Evolutionary conservation across 2,113 vertebrate species (phyloP).

Genomic region (Panurus biarmicus): DNA sequence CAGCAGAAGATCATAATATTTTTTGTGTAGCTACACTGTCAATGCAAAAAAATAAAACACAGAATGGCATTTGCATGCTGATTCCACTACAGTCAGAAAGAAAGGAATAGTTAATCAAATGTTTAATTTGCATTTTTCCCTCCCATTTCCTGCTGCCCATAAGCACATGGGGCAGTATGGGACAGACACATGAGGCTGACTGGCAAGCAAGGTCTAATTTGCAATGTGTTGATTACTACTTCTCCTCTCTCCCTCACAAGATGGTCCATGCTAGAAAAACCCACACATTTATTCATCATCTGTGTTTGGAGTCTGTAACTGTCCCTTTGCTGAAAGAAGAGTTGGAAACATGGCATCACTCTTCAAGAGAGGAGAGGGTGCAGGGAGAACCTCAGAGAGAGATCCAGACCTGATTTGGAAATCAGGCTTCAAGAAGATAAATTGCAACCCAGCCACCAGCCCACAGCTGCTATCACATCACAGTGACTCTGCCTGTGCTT

Average conservation of each 20-base stretch:
- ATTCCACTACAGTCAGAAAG: background rate
- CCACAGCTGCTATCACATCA: background rate
- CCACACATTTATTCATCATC: background rate
- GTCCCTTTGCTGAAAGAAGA: background rate
- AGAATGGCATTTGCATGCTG: background rate
- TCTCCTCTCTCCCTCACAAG: background rate
- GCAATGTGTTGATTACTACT: background rate
- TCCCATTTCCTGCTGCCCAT: background rate
- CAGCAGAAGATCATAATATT: constrained; percentile 45
- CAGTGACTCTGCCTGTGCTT: background rate
- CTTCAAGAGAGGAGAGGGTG: background rate
- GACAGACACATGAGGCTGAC: background rate
- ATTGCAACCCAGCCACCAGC: background rate
- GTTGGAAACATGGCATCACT: background rate
- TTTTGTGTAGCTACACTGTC: constrained; percentile 21
- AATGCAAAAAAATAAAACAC: constrained; percentile 20
- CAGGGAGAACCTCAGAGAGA: background rate
- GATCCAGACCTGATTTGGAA: background rate
- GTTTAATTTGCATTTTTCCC: background rate
- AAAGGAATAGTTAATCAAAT: background rate
- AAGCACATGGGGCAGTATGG: background rate
- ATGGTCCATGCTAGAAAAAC: background rate
- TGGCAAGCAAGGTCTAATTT: background rate
- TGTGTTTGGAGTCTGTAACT: background rate
- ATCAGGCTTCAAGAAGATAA: background rate